Base-by-base conservation (phyloP, 2,797 vertebrate genomes). In the Mareca penelope region DNA sequence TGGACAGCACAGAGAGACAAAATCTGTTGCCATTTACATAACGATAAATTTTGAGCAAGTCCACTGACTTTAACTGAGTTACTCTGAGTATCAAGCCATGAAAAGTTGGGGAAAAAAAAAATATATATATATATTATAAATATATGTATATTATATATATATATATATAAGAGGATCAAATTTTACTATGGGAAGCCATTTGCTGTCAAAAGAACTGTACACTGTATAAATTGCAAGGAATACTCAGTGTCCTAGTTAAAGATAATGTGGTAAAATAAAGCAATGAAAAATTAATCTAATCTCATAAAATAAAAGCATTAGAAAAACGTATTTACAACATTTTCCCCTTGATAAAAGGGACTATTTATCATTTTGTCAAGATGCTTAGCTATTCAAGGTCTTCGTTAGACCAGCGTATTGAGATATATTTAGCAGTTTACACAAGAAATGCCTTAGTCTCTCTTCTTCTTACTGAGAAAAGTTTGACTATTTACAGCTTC, bases 311-410 rank as follows among this genome's bases (percentile, higher is more conserved):
- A 92, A 89, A 91, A 81, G 53, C 81, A 88, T 84, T 90, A 89
- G 75, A 84, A 94, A 82, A 88, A 60, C 80, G 83, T 92, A 95
- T 91, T 69, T 76, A 81, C 67, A 83, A 57, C 56, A 87, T 76
- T 73, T 87, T 73, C 61, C 79, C 90, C 71, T 89, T 90, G 92
- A 85, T 86, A 95, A 95, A 97, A 93, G 71, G 78, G 75, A 95
- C 85, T 96, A 88, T 95, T 96, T 96, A 96, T 96, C 65, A 95
- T 83, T 91, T 70, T 89, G 82, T 88, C 83, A 76, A 89, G 82
- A 90, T 77, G 46, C 92, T 88, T 84, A 77, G 46, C 75, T 94
- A 85, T 48, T 68, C 84, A 87, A 92, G 78, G 35, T 67, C 92
- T 92, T 94, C 4, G 13, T 95, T 93, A 94, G 85, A 79, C 90